Conservation (phyloP, 2,797 vertebrate species). For the Toxotes lorentzi region DNA sequence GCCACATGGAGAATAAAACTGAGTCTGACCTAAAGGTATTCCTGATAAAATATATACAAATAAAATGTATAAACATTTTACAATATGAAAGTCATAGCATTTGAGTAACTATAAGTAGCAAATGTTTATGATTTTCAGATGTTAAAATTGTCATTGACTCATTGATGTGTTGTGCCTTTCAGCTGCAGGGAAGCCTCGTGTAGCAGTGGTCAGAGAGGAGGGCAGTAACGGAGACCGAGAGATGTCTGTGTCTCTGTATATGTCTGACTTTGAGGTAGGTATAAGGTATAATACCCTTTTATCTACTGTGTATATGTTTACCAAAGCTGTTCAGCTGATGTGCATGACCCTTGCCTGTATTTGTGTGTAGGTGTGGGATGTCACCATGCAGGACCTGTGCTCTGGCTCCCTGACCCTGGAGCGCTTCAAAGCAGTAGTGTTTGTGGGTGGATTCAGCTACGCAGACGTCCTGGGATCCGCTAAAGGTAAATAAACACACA, state of each 20-base stretch:
- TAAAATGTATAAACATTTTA: background rate
- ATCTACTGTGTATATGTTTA: background rate
- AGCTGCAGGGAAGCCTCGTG: constrained; percentile 82
- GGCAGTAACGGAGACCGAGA: constrained; percentile 96
- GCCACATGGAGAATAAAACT: background rate
- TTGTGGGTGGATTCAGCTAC: constrained; percentile 96
- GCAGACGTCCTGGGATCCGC: constrained; percentile 94
- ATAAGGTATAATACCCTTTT: background rate
- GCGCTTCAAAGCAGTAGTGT: constrained; percentile 89
- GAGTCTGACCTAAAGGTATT: background rate
- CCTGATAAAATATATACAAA: background rate
- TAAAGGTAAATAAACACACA: constrained; percentile 83
- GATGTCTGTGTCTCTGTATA: constrained; percentile 90
- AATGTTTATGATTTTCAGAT: background rate
- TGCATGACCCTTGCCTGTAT: background rate
- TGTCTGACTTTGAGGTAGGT: constrained; percentile 93
- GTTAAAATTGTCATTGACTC: background rate
- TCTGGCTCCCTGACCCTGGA: constrained; percentile 87
- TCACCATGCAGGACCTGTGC: constrained; percentile 93
- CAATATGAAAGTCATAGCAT: background rate
- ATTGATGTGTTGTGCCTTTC: constrained; percentile 2
- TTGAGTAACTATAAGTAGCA: background rate
- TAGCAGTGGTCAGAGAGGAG: constrained; percentile 92
- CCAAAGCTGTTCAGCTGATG: background rate
- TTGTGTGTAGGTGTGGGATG: constrained; percentile 91